Percentiles rank a stretch among this genome's conserved stretches.
These are phyloP conservation scores for Zeus faber DNA, from an alignment of 2,113 vertebrate genomes.

Conservation along the genomic window DNA sequence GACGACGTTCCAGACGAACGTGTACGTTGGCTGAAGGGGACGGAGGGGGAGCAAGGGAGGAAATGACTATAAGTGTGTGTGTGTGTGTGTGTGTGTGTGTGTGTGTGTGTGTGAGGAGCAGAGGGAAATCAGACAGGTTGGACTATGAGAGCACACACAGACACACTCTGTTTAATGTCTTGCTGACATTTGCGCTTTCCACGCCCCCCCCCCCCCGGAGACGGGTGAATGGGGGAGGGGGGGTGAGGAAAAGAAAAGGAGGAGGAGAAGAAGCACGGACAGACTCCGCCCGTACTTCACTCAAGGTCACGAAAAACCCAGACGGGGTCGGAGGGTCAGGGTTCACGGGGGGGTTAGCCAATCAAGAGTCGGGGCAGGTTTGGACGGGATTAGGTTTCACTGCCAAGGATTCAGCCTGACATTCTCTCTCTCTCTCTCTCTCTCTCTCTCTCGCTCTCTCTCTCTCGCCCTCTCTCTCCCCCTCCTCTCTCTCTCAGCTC, in stretches of 20 bases:
- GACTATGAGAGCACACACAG: conserved; percentile 70
- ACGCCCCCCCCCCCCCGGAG: conserved; percentile 36
- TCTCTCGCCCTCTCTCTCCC: conserved; percentile 8
- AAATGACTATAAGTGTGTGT: too few species aligned
- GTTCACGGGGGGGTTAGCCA: conserved; percentile 72
- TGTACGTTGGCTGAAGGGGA: too few species aligned
- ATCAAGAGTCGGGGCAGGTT: conserved; percentile 50
- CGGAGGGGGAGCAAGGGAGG: too few species aligned
- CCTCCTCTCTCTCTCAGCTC: conserved; percentile 35
- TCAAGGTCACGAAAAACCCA: conserved; percentile 73
- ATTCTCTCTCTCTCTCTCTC: conserved; percentile 13
- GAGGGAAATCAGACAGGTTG: conserved; percentile 70
- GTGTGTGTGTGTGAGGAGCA: too few species aligned
- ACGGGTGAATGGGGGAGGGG: conserved; percentile 33
- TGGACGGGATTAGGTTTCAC: conserved; percentile 64
- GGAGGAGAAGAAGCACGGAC: conserved; percentile 13
- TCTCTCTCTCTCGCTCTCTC: conserved; percentile 15
- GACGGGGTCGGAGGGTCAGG: conserved; percentile 74
- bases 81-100: too few species aligned
- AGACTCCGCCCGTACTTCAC: conserved; percentile 56
- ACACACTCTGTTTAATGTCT: conserved; percentile 80
- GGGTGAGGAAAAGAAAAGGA: conserved; percentile 26
- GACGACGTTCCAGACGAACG: too few species aligned
- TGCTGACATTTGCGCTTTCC: conserved; percentile 78
- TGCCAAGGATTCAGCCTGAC: conserved; percentile 16